Conservation (phyloP, 2,888 invertebrate genomes). For the Caenorhabditis angaria region DNA sequence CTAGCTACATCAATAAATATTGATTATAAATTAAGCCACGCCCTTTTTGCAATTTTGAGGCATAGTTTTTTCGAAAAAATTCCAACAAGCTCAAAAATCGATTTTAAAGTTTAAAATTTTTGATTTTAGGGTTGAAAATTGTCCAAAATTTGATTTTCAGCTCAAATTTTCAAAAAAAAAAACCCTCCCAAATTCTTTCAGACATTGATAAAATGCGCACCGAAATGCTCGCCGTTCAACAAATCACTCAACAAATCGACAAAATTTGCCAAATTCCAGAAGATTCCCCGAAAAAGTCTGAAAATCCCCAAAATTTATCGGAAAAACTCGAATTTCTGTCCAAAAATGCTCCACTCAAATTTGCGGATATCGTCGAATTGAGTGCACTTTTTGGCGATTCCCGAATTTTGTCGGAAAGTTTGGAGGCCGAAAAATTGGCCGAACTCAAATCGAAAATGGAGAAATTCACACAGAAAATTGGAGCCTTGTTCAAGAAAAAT, state of each 20-base stretch:
- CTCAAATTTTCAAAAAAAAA: background rate
- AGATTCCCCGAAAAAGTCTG: constrained; percentile 17
- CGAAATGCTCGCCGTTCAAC: constrained; percentile 12
- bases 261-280: constrained; percentile 7
- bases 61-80: no score
- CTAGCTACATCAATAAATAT: no score
- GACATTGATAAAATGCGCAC: constrained; percentile 21
- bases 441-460: constrained; percentile 25
- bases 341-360: background rate
- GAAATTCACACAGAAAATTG: constrained; percentile 30
- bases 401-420: constrained; percentile 19
- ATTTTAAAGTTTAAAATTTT: no score
- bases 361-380: background rate
- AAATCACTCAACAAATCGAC: constrained; percentile 12
- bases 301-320: constrained; percentile 1
- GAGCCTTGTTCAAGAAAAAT: constrained; percentile 36
- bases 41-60: no score
- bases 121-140: no score
- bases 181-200: constrained; percentile 15
- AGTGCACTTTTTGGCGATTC: constrained; percentile 21
- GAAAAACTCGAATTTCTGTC: constrained; percentile 5
- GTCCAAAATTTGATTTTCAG: no score
- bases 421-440: background rate
- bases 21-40: no score
- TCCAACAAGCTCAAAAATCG: no score